phyloP scores from a whole-genome alignment of 64 coral and sea anemone species.

The Hydrozoanthus tunicans region DNA sequence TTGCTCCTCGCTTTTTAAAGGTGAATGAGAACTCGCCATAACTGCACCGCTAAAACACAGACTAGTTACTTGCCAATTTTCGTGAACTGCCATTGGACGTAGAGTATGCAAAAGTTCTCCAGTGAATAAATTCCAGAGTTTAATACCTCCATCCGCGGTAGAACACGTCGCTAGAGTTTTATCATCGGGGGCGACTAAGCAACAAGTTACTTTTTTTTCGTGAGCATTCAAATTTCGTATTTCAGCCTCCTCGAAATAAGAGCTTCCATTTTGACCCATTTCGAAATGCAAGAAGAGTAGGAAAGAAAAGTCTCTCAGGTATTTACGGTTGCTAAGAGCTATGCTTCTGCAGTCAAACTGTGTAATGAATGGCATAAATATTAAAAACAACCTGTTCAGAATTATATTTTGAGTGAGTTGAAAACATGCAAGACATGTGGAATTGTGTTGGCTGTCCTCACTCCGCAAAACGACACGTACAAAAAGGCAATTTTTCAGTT shows the following conservation, averaged over 20 bases:
- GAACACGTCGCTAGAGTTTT: constrained; percentile 48
- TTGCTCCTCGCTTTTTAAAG: constrained; percentile 1
- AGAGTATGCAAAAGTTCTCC: constrained; percentile 25
- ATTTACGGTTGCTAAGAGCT: neutral
- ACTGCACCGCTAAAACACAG: constrained; percentile 22
- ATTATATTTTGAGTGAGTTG: neutral
- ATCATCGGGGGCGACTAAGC: constrained; percentile 38
- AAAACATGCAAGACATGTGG: no score
- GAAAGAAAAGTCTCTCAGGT: neutral
- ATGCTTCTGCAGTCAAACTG: neutral
- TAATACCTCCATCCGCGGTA: constrained; percentile 30
- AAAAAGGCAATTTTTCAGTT: no score
- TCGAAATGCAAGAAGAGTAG: neutral
- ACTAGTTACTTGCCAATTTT: constrained; percentile 52
- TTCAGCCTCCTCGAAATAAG: constrained; percentile 11
- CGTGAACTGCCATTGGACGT: neutral
- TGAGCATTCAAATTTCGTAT: constrained; percentile 18
- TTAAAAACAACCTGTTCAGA: neutral
- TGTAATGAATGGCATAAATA: neutral
- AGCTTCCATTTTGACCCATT: constrained; percentile 44
- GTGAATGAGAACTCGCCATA: constrained; percentile 44
- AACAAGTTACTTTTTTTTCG: constrained; percentile 35
- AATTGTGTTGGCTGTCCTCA: no score
- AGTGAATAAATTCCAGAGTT: constrained; percentile 36
- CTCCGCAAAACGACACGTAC: no score